Percentiles rank a stretch among this genome's conserved stretches.
Conservation (phyloP, 1,140 invertebrate species). For the Pogonomyrmex barbatus region DNA sequence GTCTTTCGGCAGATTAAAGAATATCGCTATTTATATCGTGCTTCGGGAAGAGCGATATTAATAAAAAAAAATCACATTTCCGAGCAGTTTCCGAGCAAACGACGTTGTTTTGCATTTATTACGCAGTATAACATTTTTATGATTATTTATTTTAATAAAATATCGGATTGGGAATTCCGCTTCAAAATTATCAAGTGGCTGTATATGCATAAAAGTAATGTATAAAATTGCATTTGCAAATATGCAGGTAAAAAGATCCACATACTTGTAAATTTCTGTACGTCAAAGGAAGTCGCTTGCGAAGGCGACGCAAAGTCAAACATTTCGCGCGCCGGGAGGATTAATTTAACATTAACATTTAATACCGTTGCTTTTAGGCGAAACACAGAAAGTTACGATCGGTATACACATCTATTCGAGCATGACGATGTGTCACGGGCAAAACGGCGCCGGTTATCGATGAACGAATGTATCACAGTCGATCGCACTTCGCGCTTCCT, state of each 20-base stretch:
- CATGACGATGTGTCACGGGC: constrained; percentile 19
- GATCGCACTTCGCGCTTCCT: constrained; percentile 41
- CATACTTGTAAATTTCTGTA: not conserved
- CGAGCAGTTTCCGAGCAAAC: not conserved
- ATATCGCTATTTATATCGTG: not conserved
- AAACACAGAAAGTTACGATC: not conserved
- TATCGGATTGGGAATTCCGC: constrained; percentile 7
- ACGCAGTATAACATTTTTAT: not conserved
- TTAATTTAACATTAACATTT: constrained; percentile 4
- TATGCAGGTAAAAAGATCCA: not conserved
- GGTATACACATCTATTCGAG: not conserved
- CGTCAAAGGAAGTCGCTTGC: not conserved
- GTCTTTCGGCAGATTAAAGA: constrained; percentile 12
- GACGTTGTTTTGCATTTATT: constrained; percentile 1
- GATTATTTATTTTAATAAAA: constrained; percentile 35
- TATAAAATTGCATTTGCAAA: constrained; percentile 30
- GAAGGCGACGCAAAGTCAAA: not conserved
- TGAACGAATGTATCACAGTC: constrained; percentile 54
- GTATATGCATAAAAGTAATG: not conserved
- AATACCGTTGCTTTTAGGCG: not conserved
- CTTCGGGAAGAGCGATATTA: not conserved
- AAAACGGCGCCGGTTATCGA: constrained; percentile 42
- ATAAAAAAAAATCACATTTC: not conserved
- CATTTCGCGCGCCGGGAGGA: not conserved
- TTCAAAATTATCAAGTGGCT: not conserved